Conservation (phyloP, 2,113 vertebrate genomes). For the Oryzias javanicus region DNA sequence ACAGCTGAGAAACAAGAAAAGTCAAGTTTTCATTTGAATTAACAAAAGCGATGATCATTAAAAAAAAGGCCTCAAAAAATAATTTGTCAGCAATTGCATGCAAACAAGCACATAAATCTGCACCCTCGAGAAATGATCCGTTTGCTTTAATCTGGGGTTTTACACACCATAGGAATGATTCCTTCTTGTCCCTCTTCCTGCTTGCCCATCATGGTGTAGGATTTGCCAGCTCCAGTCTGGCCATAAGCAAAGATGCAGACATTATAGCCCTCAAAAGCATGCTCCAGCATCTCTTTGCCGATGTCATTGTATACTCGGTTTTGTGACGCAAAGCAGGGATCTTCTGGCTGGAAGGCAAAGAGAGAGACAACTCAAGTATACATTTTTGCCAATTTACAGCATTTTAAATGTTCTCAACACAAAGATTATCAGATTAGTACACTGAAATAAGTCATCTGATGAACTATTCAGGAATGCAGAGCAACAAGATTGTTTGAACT, state of each 20-base stretch:
- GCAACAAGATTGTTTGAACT: constrained; percentile 36
- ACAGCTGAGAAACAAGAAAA: constrained; percentile 80
- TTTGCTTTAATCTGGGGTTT: background rate
- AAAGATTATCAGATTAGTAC: too few species aligned
- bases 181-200: constrained; percentile 98
- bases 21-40: constrained; percentile 20
- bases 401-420: too few species aligned
- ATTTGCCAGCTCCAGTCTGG: constrained; percentile 97
- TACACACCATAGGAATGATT: constrained; percentile 94
- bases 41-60: constrained; percentile 1
- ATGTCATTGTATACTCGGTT: constrained; percentile 97
- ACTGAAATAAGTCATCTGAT: too few species aligned
- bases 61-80: background rate
- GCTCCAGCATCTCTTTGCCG: constrained; percentile 95
- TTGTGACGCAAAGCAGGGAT: constrained; percentile 93
- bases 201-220: constrained; percentile 99
- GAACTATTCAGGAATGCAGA: background rate
- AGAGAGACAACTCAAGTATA: background rate
- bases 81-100: background rate
- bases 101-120: background rate
- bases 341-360: constrained; percentile 82
- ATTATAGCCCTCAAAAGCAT: constrained; percentile 98
- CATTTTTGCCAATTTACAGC: too few species aligned
- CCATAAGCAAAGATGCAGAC: constrained; percentile 99
- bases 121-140: background rate